Percentiles rank a stretch among this genome's conserved stretches.
Evolutionary conservation across 2,888 invertebrate genomes (phyloP).

Genomic region (Melieria crassipennis): DNA sequence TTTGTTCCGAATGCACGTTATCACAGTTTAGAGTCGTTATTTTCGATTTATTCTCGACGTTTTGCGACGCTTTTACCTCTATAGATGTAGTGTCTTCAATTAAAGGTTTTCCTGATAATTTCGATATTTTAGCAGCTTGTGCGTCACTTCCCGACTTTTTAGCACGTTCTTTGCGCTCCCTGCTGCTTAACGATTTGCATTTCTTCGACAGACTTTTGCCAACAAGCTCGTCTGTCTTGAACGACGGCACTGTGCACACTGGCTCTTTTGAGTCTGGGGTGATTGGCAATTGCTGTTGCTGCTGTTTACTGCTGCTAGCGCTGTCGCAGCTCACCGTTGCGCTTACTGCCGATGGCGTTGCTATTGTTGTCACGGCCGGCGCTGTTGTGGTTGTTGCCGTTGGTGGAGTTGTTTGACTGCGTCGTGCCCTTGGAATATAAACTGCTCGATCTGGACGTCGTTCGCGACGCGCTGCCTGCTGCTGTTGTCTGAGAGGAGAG

Average conservation of each 20-base stretch:
- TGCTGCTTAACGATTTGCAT: conserved; percentile 39
- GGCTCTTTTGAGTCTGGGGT: conserved; percentile 47
- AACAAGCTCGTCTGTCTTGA: conserved; percentile 52
- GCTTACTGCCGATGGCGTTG: conserved; percentile 32
- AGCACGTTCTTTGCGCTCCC: conserved; percentile 42
- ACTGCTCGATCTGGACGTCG: conserved; percentile 82
- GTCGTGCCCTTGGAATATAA: conserved; percentile 79
- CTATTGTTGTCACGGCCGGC: conserved; percentile 40
- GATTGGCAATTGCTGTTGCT: conserved; percentile 47
- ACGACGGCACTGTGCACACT: conserved; percentile 44
- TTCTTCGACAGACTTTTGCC: conserved; percentile 45
- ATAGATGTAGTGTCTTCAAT: neutral
- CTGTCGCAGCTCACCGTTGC: conserved; percentile 34
- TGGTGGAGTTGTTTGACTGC: conserved; percentile 66
- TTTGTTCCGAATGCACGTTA: conserved; percentile 10
- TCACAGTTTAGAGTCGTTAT: conserved; percentile 10
- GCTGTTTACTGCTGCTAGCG: conserved; percentile 41
- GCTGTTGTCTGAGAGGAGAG: conserved; percentile 45
- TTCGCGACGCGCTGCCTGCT: conserved; percentile 61
- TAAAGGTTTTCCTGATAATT: conserved; percentile 14
- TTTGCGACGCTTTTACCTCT: neutral
- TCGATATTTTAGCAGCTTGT: conserved; percentile 25
- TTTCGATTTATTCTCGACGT: neutral
- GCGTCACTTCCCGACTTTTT: conserved; percentile 18
- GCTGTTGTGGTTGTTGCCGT: conserved; percentile 48